Evolutionary conservation across 1,140 invertebrate species (phyloP).

Genomic region (Gryon sp.): DNA sequence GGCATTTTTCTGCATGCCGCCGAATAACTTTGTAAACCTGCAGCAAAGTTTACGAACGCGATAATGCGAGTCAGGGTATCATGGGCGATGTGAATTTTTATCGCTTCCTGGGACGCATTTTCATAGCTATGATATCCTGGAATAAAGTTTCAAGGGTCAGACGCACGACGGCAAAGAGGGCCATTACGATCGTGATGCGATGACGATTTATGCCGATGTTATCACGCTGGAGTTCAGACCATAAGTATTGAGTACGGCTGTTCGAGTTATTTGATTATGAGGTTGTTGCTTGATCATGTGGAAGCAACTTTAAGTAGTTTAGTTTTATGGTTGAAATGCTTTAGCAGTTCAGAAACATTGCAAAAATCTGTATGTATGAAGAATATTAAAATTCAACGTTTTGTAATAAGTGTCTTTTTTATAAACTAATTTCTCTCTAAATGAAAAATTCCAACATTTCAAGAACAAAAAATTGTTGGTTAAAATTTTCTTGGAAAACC

Average conservation of each 20-base stretch:
- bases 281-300: constrained; percentile 11
- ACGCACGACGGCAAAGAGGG: constrained; percentile 5
- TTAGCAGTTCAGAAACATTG: background rate
- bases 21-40: constrained; percentile 56
- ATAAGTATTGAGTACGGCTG: constrained; percentile 32
- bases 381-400: too few relatives aligned
- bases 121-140: constrained; percentile 36
- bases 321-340: constrained; percentile 4
- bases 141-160: constrained; percentile 54
- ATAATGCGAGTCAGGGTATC: constrained; percentile 49
- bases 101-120: constrained; percentile 47
- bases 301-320: constrained; percentile 13
- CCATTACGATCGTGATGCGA: constrained; percentile 34
- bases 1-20: constrained; percentile 8
- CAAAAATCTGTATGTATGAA: too few relatives aligned
- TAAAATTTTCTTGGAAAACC: too few relatives aligned
- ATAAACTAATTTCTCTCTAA: too few relatives aligned
- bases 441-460: too few relatives aligned
- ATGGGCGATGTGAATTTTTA: constrained; percentile 60
- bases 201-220: constrained; percentile 53
- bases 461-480: too few relatives aligned
- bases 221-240: constrained; percentile 9
- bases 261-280: constrained; percentile 46
- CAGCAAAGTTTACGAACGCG: constrained; percentile 45
- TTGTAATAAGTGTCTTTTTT: too few relatives aligned